A percentile compares a stretch with the other conserved stretches of the same genome.
These are phyloP conservation scores for Phalacrocorax brasilianus DNA, from an alignment of 2,113 vertebrate species.

Conservation along the genomic window DNA sequence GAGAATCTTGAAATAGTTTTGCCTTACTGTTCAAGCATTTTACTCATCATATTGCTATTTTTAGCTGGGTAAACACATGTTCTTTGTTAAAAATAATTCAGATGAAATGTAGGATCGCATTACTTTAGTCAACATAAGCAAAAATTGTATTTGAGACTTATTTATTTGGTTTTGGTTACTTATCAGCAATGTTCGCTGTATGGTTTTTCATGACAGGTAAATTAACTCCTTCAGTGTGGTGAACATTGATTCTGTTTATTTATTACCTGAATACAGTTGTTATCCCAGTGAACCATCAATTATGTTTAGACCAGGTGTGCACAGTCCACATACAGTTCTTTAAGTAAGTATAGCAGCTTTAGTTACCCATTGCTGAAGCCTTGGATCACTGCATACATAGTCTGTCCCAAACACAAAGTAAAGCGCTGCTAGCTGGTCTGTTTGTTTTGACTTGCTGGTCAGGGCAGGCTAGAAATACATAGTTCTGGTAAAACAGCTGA, in stretches of 20 bases:
- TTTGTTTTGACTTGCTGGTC: not conserved
- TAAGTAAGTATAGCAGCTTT: not conserved
- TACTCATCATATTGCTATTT: not conserved
- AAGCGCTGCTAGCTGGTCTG: not conserved
- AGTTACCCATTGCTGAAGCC: not conserved
- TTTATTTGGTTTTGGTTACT: not conserved
- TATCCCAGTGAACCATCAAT: not conserved
- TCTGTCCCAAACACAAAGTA: not conserved
- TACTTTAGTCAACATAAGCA: not conserved
- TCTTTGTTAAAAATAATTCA: not conserved
- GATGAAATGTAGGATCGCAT: not conserved
- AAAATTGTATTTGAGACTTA: not conserved
- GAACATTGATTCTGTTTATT: not conserved
- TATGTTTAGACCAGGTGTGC: not conserved
- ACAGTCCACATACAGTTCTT: not conserved
- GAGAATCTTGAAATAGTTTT: not conserved
- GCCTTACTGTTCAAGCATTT: not conserved
- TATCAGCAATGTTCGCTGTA: not conserved
- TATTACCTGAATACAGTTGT: not conserved
- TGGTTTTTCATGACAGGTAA: not conserved
- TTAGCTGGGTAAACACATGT: not conserved
- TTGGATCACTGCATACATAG: not conserved
- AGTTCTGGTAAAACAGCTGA: not conserved
- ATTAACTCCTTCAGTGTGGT: not conserved
- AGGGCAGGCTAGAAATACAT: not conserved